Evolutionary conservation across 2,113 vertebrate species (phyloP).

Genomic region (Poeciliopsis occidentalis): DNA sequence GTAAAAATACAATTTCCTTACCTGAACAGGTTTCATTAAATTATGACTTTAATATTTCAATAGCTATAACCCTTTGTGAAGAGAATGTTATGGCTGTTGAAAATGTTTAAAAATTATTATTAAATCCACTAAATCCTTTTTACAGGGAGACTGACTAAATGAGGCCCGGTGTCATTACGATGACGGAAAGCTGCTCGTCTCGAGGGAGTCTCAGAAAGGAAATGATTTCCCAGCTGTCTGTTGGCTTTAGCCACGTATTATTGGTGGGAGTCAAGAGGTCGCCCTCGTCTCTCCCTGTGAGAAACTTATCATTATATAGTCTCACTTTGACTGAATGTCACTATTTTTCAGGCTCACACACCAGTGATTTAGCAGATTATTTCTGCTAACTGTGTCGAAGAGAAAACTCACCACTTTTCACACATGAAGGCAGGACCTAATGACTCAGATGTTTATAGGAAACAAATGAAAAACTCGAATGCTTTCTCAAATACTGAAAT

Average conservation of each 20-base stretch:
- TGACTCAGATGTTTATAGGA: conserved; percentile 22
- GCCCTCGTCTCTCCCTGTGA: conserved; percentile 1
- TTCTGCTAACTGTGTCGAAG: conserved; percentile 7
- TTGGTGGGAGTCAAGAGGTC: conserved; percentile 35
- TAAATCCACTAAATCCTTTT: conserved; percentile 36
- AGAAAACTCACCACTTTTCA: conserved; percentile 19
- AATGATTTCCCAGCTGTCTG: conserved; percentile 43
- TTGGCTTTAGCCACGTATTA: conserved; percentile 31
- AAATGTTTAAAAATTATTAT: conserved; percentile 20
- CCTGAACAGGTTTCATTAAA: neutral
- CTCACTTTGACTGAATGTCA: conserved; percentile 19
- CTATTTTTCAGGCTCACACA: neutral
- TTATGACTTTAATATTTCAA: conserved; percentile 9
- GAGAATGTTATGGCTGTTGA: neutral
- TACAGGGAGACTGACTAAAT: conserved; percentile 44
- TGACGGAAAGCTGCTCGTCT: conserved; percentile 67
- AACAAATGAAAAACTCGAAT: conserved; percentile 45
- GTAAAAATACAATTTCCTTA: neutral
- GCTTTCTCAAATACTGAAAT: conserved; percentile 30
- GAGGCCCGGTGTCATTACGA: conserved; percentile 35
- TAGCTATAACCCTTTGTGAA: conserved; percentile 1
- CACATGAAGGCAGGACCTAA: neutral
- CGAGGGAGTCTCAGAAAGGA: conserved; percentile 51
- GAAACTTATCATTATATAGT: conserved; percentile 18
- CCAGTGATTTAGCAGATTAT: conserved; percentile 13